These are phyloP conservation scores for Mirza zaza DNA, from an alignment of 2,113 vertebrate species.

Conservation along the genomic window DNA sequence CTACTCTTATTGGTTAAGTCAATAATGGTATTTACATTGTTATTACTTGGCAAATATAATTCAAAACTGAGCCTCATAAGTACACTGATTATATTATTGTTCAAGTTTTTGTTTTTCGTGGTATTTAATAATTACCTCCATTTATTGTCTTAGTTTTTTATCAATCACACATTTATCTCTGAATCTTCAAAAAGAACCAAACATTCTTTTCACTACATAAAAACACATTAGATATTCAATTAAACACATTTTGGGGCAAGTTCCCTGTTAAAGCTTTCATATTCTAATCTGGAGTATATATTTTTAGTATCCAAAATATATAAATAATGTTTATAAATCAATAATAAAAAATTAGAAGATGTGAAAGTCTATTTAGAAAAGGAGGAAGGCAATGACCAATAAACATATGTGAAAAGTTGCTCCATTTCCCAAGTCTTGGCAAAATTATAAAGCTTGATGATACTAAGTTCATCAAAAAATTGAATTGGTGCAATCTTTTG, in stretches of 20 bases:
- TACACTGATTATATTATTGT: not conserved
- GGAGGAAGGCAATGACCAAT: not conserved
- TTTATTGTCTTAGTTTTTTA: not conserved
- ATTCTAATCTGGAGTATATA: not conserved
- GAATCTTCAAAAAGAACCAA: not conserved
- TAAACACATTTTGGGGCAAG: not conserved
- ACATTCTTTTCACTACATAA: not conserved
- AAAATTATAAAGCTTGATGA: not conserved
- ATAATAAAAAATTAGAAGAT: not conserved
- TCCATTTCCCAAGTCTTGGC: not conserved
- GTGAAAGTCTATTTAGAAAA: not conserved
- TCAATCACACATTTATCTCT: not conserved
- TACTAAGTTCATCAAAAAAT: not conserved
- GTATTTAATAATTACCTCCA: not conserved
- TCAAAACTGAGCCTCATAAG: not conserved
- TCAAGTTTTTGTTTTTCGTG: not conserved
- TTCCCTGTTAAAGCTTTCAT: not conserved
- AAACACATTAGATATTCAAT: constrained; percentile 1
- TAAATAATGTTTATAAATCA: not conserved
- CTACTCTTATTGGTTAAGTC: constrained; percentile 2
- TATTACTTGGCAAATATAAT: not conserved
- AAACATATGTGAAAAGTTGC: not conserved
- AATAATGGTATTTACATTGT: not conserved
- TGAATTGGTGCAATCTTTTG: not conserved
- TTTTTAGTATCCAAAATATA: not conserved